These are phyloP conservation scores for Sternarchorhynchus goeldii DNA, from an alignment of 2,797 vertebrate species.

Conservation along the genomic window DNA sequence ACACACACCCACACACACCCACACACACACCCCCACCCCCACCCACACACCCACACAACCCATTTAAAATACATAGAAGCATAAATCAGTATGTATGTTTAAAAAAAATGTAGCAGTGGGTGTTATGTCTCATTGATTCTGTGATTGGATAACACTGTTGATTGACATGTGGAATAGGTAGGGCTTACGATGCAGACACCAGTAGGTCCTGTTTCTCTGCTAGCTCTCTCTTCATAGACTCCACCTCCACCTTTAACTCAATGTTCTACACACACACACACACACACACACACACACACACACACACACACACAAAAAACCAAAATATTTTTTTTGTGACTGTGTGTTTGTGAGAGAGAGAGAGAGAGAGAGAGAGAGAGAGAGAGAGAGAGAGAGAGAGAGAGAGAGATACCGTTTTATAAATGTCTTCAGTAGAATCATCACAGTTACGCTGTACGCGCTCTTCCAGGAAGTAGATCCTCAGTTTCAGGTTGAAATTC, in stretches of 20 bases:
- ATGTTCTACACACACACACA: constrained; percentile 81
- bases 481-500: constrained; percentile 97
- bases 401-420: constrained; percentile 80
- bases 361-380: not conserved
- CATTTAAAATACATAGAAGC: too few relatives aligned
- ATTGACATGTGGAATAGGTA: not conserved
- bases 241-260: constrained; percentile 95
- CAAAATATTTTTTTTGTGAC: not conserved
- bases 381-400: not conserved
- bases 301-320: constrained; percentile 5
- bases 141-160: too few relatives aligned
- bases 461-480: constrained; percentile 97
- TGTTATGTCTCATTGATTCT: too few relatives aligned
- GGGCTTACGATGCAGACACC: constrained; percentile 92
- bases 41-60: too few relatives aligned
- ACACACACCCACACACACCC: too few relatives aligned
- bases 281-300: constrained; percentile 7
- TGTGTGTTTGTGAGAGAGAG: not conserved
- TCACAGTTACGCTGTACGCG: constrained; percentile 93
- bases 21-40: too few relatives aligned
- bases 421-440: constrained; percentile 89
- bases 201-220: constrained; percentile 92
- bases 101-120: too few relatives aligned
- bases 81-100: too few relatives aligned
- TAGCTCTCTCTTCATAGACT: constrained; percentile 92